Evolutionary conservation across 1,140 invertebrate species (phyloP).

Genomic region (Amphibalanus amphitrite): DNA sequence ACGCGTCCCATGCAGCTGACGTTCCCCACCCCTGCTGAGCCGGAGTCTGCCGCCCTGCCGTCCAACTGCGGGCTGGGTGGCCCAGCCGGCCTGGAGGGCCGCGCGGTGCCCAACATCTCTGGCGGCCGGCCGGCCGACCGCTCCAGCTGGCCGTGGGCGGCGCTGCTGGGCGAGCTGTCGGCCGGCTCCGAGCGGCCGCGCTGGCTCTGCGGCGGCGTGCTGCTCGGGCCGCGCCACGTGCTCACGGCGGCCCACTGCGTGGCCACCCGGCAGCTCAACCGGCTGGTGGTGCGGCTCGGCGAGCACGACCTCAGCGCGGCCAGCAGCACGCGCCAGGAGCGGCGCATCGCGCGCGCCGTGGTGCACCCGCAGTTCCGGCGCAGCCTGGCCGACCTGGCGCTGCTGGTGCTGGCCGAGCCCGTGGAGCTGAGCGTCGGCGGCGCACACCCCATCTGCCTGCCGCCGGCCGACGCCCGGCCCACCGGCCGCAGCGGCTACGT

Average conservation of each 20-base stretch:
- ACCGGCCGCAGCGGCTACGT: not conserved
- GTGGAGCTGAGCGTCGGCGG: not conserved
- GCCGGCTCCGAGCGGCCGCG: not conserved
- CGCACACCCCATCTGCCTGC: conserved; percentile 4
- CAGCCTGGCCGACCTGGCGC: conserved; percentile 6
- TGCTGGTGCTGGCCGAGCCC: conserved; percentile 1
- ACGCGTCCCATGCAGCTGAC: no score
- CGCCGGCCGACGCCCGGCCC: not conserved
- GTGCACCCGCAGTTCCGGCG: not conserved
- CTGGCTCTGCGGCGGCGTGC: conserved; percentile 56
- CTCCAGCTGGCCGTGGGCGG: conserved; percentile 10
- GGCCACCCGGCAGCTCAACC: not conserved
- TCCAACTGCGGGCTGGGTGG: not conserved
- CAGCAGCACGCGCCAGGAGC: not conserved
- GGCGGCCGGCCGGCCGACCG: not conserved
- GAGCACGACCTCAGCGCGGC: not conserved
- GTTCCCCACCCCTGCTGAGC: no score
- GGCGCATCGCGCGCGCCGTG: not conserved
- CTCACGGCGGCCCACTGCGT: conserved; percentile 68
- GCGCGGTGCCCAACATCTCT: not conserved
- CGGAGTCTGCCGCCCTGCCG: not conserved
- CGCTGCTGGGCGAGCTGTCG: not conserved
- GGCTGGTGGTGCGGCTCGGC: not conserved
- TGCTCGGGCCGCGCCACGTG: conserved; percentile 65
- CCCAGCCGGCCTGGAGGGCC: no score